These are phyloP conservation scores for Polypedilum vanderplanki DNA, from an alignment of 1,140 invertebrate species.

Conservation along the genomic window DNA sequence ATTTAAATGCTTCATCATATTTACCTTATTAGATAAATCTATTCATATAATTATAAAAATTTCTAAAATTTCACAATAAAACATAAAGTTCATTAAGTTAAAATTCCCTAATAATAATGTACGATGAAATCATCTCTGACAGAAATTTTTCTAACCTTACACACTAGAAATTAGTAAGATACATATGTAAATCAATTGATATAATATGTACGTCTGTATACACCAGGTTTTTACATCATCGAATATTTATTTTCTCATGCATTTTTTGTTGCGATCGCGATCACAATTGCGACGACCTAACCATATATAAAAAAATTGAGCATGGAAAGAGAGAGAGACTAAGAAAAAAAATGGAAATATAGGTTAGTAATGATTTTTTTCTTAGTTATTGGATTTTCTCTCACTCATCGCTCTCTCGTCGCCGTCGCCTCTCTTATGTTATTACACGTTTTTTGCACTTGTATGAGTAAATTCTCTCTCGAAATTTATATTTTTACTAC, in stretches of 20 bases:
- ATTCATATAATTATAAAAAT: no score
- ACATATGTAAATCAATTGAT: no score
- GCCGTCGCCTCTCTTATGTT: neutral
- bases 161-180: no score
- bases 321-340: neutral
- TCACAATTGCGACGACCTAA: slow-evolving; percentile 1
- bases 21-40: no score
- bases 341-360: slow-evolving; percentile 14
- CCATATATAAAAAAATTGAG: slow-evolving; percentile 16
- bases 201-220: no score
- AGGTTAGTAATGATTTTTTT: slow-evolving; percentile 28
- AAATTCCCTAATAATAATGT: no score
- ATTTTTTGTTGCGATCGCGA: neutral
- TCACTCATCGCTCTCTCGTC: neutral
- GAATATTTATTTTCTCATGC: neutral
- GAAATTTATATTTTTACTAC: slow-evolving; percentile 20
- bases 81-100: no score
- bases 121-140: no score
- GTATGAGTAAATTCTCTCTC: neutral
- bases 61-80: no score
- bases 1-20: no score
- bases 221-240: slow-evolving; percentile 21
- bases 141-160: no score
- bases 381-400: slow-evolving; percentile 6
- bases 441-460: neutral